These are phyloP conservation scores for Brenthis daphne DNA, from an alignment of 2,888 invertebrate genomes.

Conservation along the genomic window DNA sequence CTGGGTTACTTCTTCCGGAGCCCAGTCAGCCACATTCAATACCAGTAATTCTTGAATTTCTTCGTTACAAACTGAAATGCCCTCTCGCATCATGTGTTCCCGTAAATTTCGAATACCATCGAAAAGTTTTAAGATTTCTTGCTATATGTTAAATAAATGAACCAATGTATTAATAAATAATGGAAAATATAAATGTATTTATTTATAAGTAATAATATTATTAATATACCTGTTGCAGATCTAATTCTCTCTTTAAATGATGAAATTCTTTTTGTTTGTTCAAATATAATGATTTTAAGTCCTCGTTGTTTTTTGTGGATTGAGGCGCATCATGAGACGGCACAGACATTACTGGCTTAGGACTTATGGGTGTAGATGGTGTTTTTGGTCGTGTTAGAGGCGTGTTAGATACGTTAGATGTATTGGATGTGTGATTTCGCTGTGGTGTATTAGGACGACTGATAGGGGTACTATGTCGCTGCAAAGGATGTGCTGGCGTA, in stretches of 20 bases:
- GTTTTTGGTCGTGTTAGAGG: slow-evolving; percentile 46
- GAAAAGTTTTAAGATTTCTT: slow-evolving; percentile 65
- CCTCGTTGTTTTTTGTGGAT: slow-evolving; percentile 50
- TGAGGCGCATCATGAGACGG: slow-evolving; percentile 34
- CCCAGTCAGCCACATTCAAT: slow-evolving; percentile 74
- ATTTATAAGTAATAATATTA: not conserved
- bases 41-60: slow-evolving; percentile 61
- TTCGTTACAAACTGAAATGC: slow-evolving; percentile 55
- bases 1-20: slow-evolving; percentile 64
- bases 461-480: slow-evolving; percentile 45
- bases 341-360: slow-evolving; percentile 27
- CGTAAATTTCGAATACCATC: slow-evolving; percentile 57
- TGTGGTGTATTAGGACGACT: slow-evolving; percentile 63
- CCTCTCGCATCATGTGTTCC: slow-evolving; percentile 63
- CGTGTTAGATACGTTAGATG: too few species aligned
- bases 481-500: slow-evolving; percentile 51
- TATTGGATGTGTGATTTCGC: slow-evolving; percentile 33
- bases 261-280: slow-evolving; percentile 62
- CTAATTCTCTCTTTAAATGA: slow-evolving; percentile 70
- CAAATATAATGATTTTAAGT: slow-evolving; percentile 53
- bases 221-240: slow-evolving; percentile 66
- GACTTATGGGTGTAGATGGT: slow-evolving; percentile 34
- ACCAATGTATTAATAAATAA: not conserved
- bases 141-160: slow-evolving; percentile 47
- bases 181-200: not conserved